Evolutionary conservation across 2,797 vertebrate genomes (phyloP).

Genomic region (Tolypeutes matacus): DNA sequence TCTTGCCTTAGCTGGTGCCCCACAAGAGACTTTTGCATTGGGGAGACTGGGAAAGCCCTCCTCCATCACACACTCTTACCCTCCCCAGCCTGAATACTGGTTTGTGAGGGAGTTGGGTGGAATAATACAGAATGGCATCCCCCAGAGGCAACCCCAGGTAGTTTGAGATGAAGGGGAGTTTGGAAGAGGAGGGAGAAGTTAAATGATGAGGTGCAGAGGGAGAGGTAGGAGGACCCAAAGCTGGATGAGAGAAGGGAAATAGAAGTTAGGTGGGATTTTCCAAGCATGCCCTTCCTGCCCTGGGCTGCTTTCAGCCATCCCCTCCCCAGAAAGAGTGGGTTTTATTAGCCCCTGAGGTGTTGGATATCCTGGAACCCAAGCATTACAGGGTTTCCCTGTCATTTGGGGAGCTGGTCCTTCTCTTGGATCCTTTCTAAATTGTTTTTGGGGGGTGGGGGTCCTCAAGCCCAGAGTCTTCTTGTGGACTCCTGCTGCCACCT

Average conservation of each 20-base stretch:
- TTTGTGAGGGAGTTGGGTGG: not conserved
- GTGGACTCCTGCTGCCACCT: conserved; percentile 87
- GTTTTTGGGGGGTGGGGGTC: not conserved
- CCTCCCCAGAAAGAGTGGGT: not conserved
- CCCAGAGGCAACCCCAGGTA: not conserved
- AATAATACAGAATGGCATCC: not conserved
- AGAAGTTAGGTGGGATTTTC: not conserved
- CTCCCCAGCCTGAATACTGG: not conserved
- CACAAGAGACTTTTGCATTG: not conserved
- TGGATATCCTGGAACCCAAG: conserved; percentile 22
- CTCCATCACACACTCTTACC: not conserved
- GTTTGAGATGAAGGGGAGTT: not conserved
- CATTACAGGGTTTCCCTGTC: not conserved
- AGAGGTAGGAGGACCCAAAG: not conserved
- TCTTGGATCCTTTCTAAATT: conserved; percentile 43
- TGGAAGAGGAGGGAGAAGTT: not conserved
- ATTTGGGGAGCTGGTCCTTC: not conserved
- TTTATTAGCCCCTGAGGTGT: not conserved
- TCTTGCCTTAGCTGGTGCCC: conserved; percentile 47
- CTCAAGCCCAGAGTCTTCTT: conserved; percentile 76
- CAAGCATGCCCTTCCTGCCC: not conserved
- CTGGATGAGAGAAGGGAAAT: not conserved
- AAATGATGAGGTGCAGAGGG: not conserved
- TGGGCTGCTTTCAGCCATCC: not conserved
- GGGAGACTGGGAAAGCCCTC: not conserved